A percentile compares a stretch with the other conserved stretches of the same genome.
Conservation (phyloP, 2,113 vertebrate species). For the Ptilorrhoa leucosticta region DNA sequence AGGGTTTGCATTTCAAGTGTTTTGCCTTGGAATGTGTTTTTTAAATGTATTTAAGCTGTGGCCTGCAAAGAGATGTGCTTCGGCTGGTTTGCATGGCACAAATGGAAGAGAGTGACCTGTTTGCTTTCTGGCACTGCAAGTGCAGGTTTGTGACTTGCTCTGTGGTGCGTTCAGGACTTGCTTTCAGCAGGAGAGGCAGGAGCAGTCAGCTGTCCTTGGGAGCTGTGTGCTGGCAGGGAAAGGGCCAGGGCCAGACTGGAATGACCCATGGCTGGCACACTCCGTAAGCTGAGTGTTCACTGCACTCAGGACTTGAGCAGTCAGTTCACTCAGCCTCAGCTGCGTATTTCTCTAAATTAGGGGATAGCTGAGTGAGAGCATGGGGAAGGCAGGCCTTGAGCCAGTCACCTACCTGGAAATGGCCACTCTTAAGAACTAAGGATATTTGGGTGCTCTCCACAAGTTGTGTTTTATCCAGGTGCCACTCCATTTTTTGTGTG, state of each 20-base stretch:
- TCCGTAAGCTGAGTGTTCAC: neutral
- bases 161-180: neutral
- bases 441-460: conserved; percentile 50
- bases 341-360: neutral
- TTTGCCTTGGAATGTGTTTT: conserved; percentile 65
- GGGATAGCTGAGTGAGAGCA: conserved; percentile 14
- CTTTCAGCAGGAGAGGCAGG: conserved; percentile 28
- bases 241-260: neutral
- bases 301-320: neutral
- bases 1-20: conserved; percentile 61
- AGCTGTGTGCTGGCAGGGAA: conserved; percentile 30
- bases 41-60: conserved; percentile 13
- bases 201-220: neutral
- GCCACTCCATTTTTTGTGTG: conserved; percentile 69
- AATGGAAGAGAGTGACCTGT: conserved; percentile 1
- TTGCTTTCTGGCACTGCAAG: conserved; percentile 29
- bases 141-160: neutral
- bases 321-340: neutral
- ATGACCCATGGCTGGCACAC: neutral
- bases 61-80: conserved; percentile 28
- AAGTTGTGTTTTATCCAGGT: conserved; percentile 64
- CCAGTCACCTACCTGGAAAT: neutral
- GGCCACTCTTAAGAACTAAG: neutral
- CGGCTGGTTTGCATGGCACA: conserved; percentile 23
- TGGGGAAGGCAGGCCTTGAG: neutral